These are phyloP conservation scores for Amphiprion clarkii DNA, from an alignment of 2,797 vertebrate species.

Conservation along the genomic window DNA sequence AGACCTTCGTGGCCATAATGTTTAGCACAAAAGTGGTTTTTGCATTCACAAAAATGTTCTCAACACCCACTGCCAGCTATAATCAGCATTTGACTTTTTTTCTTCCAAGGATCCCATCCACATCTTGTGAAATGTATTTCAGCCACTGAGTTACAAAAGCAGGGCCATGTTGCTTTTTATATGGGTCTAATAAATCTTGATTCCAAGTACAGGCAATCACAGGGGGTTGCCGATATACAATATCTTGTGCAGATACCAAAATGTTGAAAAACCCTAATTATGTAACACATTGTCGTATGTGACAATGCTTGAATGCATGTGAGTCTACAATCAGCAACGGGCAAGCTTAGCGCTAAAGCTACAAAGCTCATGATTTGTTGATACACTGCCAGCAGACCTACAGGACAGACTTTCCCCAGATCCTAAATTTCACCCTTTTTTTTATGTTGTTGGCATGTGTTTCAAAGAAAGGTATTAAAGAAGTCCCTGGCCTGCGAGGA, in stretches of 20 bases:
- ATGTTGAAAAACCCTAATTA: constrained; percentile 48
- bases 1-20: background rate
- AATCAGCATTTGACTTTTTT: constrained; percentile 37
- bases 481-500: constrained; percentile 12
- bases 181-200: constrained; percentile 49
- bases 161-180: constrained; percentile 61
- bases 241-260: constrained; percentile 35
- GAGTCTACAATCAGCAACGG: constrained; percentile 1
- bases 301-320: constrained; percentile 15
- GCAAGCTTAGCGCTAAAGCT: background rate
- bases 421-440: constrained; percentile 20
- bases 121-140: constrained; percentile 37
- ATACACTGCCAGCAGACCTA: constrained; percentile 24
- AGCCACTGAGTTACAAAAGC: constrained; percentile 46
- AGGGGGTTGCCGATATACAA: constrained; percentile 29
- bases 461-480: constrained; percentile 23
- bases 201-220: constrained; percentile 39
- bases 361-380: background rate
- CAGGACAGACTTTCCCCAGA: background rate
- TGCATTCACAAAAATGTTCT: background rate
- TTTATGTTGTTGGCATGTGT: constrained; percentile 15
- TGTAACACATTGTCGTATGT: constrained; percentile 3
- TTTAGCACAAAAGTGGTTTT: background rate
- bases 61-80: background rate
- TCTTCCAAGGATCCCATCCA: background rate